Conservation (phyloP, 2,113 vertebrate species). For the Ptyas mucosa region DNA sequence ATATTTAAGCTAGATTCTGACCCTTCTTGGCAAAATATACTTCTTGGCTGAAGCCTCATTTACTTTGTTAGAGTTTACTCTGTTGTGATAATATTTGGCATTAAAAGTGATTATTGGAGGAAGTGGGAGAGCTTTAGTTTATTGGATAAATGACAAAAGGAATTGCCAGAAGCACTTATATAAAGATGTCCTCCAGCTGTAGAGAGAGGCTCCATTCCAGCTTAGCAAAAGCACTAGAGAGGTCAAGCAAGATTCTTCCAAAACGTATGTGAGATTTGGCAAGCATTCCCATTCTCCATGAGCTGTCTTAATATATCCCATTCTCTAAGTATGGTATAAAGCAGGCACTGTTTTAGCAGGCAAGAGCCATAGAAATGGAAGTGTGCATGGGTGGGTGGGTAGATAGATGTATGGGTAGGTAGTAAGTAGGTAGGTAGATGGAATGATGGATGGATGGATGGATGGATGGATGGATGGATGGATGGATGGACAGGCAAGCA, state of each 20-base stretch:
- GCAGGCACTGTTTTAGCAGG: background rate
- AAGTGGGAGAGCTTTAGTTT: background rate
- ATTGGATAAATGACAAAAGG: background rate
- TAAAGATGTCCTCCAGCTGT: background rate
- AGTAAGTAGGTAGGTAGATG: too few relatives aligned
- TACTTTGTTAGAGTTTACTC: background rate
- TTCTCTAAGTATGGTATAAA: background rate
- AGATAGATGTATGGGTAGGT: background rate
- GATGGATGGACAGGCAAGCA: too few relatives aligned
- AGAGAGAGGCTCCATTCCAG: background rate
- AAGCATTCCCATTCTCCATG: background rate
- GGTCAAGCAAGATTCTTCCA: background rate
- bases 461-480: fast-evolving
- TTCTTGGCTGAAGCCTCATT: background rate
- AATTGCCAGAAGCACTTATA: background rate
- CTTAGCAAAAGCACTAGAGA: background rate
- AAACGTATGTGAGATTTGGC: background rate
- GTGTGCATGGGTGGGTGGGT: background rate
- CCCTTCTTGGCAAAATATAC: background rate
- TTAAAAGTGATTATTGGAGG: background rate
- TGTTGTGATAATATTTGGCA: background rate
- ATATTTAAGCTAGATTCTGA: background rate
- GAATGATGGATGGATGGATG: too few relatives aligned
- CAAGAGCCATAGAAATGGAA: background rate
- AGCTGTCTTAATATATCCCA: background rate